Base-by-base conservation (phyloP, 2,888 invertebrate genomes). In the Reticulitermes lucifugus region DNA sequence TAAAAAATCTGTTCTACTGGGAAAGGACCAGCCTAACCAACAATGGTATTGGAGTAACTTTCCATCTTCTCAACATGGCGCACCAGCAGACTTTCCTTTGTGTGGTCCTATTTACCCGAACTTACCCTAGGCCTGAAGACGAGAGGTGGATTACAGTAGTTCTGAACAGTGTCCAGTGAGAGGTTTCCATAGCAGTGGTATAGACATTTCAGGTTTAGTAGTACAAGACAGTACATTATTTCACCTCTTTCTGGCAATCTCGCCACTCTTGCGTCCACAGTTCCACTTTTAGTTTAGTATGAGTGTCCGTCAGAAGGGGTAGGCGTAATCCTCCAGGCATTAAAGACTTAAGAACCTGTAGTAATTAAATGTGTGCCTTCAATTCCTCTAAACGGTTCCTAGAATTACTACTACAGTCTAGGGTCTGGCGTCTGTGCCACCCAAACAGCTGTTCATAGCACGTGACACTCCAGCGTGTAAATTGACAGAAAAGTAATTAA, bases 401-500 rank as follows among this genome's bases (percentile, higher is more conserved):
- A 46, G 77, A 77, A 77, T 41, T 77, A 77, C 51, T 10, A 2
- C 46, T n/a, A 12, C 18, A 18, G 55, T 55, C 55, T 18, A 65
- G 65, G 65, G 65, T 9, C 9, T 65, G n/a, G 60, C 9, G 35
- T 77, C 77, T 77, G 6, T 77, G 25, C 25, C 46, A 77, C 77
- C 77, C 43, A 77, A 77, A 77, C 77, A 77, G 77, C 77, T 77
- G 77, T 46, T 77, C n/a, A 9, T 46, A 46, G n/a, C 51, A 46
- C 46, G 51, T 77, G 77, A 77, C 77, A 77, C 77, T 46, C 10
- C 51, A n/a, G 77, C 43, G 77, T n/a, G 51, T 41, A 77, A 77
- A 77, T 46, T 77, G 77, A 77, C 77, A 77, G 75, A 75, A 77
- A 77, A 77, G 77, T 46, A 46, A 75, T 75, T 75, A 75, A 77